A percentile compares a stretch with the other conserved stretches of the same genome.
phyloP scores from a whole-genome alignment of 2,113 vertebrate species.

The Gambusia affinis region DNA sequence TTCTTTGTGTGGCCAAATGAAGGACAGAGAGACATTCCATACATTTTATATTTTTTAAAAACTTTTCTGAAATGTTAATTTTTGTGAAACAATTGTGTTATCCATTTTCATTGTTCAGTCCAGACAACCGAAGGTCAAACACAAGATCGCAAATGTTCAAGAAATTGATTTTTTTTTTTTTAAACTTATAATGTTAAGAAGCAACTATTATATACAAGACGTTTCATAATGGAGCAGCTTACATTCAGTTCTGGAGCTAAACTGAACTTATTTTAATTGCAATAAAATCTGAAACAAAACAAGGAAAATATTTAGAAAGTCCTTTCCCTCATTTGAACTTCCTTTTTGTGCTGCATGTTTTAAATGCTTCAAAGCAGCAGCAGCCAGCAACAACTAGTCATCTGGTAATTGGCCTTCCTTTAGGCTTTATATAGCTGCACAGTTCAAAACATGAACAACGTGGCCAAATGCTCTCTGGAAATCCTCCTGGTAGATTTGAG shows the following conservation, averaged over 20 bases:
- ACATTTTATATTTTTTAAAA: background rate
- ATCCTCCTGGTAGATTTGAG: background rate
- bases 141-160: background rate
- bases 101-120: background rate
- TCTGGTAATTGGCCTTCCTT: constrained; percentile 1
- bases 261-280: background rate
- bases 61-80: background rate
- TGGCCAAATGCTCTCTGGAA: constrained; percentile 5
- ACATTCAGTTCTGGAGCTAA: background rate
- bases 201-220: background rate
- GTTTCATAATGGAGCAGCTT: background rate
- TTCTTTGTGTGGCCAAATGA: background rate
- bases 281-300: constrained; percentile 30
- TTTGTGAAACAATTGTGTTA: background rate
- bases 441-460: background rate
- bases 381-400: background rate
- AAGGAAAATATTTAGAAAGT: constrained; percentile 30
- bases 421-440: constrained; percentile 6
- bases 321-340: constrained; percentile 27
- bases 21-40: background rate
- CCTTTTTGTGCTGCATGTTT: constrained; percentile 11
- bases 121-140: background rate
- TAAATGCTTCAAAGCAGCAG: background rate
- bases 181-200: no score
- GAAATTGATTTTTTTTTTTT: no score